A percentile compares a stretch with the other conserved stretches of the same genome.
These are phyloP conservation scores for Elegia similella DNA, from an alignment of 2,888 invertebrate species.

Conservation along the genomic window DNA sequence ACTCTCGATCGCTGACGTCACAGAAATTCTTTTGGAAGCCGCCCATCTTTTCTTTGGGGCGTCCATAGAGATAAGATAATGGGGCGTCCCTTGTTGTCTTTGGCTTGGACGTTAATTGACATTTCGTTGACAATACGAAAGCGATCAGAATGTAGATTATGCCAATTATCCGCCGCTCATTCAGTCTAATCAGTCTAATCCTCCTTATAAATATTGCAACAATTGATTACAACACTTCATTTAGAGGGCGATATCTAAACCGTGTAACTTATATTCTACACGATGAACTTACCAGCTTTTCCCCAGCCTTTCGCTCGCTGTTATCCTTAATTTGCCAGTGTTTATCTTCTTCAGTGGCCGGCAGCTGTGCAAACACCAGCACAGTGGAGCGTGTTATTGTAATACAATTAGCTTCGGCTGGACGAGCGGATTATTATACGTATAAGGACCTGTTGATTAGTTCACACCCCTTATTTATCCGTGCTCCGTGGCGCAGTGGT, in stretches of 20 bases:
- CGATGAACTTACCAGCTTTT: background rate
- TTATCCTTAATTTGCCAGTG: slow-evolving; percentile 31
- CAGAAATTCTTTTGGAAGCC: slow-evolving; percentile 81
- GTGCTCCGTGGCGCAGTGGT: too few relatives aligned
- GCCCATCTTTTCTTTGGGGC: slow-evolving; percentile 70
- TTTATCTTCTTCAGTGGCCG: slow-evolving; percentile 28
- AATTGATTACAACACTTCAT: too few relatives aligned
- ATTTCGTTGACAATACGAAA: slow-evolving; percentile 73
- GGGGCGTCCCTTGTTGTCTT: slow-evolving; percentile 70
- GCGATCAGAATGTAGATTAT: slow-evolving; percentile 69
- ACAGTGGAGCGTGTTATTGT: slow-evolving; percentile 21
- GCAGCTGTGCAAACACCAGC: slow-evolving; percentile 22
- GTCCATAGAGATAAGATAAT: too few relatives aligned
- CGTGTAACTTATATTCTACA: too few relatives aligned
- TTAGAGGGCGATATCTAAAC: too few relatives aligned
- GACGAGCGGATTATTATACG: background rate
- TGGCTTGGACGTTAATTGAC: slow-evolving; percentile 71
- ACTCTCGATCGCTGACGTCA: slow-evolving; percentile 77
- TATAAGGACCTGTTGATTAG: background rate
- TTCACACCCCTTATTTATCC: too few relatives aligned
- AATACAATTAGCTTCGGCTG: slow-evolving; percentile 25
- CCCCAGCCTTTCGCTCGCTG: slow-evolving; percentile 5
- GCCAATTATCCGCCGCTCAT: slow-evolving; percentile 61
- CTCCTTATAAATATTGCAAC: too few relatives aligned
- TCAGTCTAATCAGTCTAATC: too few relatives aligned